These are phyloP conservation scores for Oithona nana DNA, from an alignment of 2,888 invertebrate genomes.

Conservation along the genomic window DNA sequence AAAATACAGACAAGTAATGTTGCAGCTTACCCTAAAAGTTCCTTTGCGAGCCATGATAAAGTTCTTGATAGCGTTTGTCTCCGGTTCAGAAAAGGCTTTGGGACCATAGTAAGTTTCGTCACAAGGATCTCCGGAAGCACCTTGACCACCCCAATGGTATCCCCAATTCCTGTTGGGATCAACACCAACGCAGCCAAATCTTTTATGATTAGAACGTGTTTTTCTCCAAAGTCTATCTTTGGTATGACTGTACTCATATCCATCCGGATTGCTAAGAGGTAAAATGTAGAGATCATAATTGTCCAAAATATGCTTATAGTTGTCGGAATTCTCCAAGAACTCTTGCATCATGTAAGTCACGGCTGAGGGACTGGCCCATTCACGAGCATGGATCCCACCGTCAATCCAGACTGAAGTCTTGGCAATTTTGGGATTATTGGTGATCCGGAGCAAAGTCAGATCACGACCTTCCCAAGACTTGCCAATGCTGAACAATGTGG, in stretches of 20 bases:
- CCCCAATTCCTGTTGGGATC: slow-evolving; percentile 59
- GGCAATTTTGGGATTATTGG: slow-evolving; percentile 27
- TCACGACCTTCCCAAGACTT: slow-evolving; percentile 38
- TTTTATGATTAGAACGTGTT: slow-evolving; percentile 35
- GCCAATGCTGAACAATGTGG: slow-evolving; percentile 30
- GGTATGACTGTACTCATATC: background rate
- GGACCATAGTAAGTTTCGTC: slow-evolving; percentile 20
- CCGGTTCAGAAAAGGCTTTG: slow-evolving; percentile 20
- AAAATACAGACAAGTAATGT: too few relatives aligned
- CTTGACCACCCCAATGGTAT: slow-evolving; percentile 35
- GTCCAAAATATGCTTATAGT: background rate
- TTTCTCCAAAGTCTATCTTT: slow-evolving; percentile 55
- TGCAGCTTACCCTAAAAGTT: background rate
- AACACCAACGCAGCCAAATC: slow-evolving; percentile 42
- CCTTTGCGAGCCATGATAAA: background rate
- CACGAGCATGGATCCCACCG: slow-evolving; percentile 21
- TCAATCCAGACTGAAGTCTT: slow-evolving; percentile 30
- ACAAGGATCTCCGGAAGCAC: slow-evolving; percentile 13
- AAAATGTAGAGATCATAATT: background rate
- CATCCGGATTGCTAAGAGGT: background rate
- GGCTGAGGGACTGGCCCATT: background rate
- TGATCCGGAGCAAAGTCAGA: slow-evolving; percentile 41
- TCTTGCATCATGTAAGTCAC: slow-evolving; percentile 1
- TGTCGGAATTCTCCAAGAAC: background rate
- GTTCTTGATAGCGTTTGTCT: slow-evolving; percentile 24